Base-by-base conservation (phyloP, 2,888 invertebrate genomes). In the Lochmaea capreae region DNA sequence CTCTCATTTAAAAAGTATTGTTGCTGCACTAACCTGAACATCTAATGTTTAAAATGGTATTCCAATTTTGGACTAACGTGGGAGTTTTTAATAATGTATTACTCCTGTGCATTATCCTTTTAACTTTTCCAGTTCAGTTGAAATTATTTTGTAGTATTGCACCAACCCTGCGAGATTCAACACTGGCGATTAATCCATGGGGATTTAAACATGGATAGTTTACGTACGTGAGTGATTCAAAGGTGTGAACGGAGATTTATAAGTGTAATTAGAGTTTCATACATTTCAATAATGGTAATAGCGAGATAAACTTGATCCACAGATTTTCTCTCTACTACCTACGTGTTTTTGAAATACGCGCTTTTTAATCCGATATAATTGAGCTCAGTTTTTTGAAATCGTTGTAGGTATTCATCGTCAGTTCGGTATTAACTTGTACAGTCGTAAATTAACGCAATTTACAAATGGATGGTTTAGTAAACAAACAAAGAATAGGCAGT, bases 251-350 rank as follows among this genome's bases (percentile, higher is more conserved):
- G 18, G 54, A 54, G 54, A 54, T 54, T 54, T 54, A 18, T 54
- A 18, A 54, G 11, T 54, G 54, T 54, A 54, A 54, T 54, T 54
- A 54, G 18, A 54, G 18, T 54, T 54, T 16, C 16, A 54, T 18
- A 54, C 54, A 16, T 54, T 54, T 54, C 18, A 54, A 54, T 54
- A 10, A 18, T 54, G 54, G 54, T 54, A 54, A 54, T 54, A 54
- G 54, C 11, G 54, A 11, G 54, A 54, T 54, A 54, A 54, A 54
- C 52, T 54, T 54, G 18, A 54, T 54, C 54, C 18, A 18, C 10
- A 54, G 2, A 18, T 18, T 18, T 18, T 16, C 54, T 54, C 18
- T 54, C 9, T 49, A 39, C 33, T 39, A 46, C 14, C 14, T 54
- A 54, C 18, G 54, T 54, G 54, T 54, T 54, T 54, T 54, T 18